Evolutionary conservation across 2,888 invertebrate species (phyloP).

Genomic region (Mesochorus sp.): DNA sequence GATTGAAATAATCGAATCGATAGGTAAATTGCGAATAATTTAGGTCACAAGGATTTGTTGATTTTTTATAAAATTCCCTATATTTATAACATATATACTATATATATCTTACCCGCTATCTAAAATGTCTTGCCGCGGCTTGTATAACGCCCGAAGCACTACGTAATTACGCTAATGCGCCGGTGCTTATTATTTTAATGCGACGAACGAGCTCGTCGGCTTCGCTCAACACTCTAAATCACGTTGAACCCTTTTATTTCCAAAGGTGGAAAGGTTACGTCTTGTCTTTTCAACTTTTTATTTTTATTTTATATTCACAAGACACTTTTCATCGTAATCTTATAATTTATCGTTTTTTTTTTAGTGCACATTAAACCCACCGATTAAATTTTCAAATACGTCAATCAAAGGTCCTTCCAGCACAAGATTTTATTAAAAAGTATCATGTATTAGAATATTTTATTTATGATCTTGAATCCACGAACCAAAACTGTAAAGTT

Average conservation of each 20-base stretch:
- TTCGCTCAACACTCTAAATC: background rate
- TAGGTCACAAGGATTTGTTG: background rate
- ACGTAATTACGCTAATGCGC: constrained; percentile 54
- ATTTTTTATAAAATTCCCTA: background rate
- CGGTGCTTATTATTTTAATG: constrained; percentile 50
- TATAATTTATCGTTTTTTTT: too few species aligned
- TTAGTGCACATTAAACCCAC: too few species aligned
- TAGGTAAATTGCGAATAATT: too few species aligned
- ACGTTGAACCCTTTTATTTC: background rate
- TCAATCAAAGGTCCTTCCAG: too few species aligned
- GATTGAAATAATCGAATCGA: too few species aligned
- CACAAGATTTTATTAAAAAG: too few species aligned
- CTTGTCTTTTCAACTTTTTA: background rate
- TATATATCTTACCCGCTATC: background rate
- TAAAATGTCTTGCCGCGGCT: constrained; percentile 33
- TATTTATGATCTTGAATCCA: too few species aligned
- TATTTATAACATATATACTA: background rate
- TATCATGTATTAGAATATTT: too few species aligned
- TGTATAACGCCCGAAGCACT: background rate
- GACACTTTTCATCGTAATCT: too few species aligned
- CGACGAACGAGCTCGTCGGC: constrained; percentile 41
- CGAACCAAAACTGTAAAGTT: too few species aligned
- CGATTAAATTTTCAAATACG: too few species aligned
- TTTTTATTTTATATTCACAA: too few species aligned
- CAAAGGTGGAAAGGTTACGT: background rate